Percentiles rank a stretch among this genome's conserved stretches.
phyloP scores from a whole-genome alignment of 2,797 vertebrate species.

The Semaprochilodus insignis region DNA sequence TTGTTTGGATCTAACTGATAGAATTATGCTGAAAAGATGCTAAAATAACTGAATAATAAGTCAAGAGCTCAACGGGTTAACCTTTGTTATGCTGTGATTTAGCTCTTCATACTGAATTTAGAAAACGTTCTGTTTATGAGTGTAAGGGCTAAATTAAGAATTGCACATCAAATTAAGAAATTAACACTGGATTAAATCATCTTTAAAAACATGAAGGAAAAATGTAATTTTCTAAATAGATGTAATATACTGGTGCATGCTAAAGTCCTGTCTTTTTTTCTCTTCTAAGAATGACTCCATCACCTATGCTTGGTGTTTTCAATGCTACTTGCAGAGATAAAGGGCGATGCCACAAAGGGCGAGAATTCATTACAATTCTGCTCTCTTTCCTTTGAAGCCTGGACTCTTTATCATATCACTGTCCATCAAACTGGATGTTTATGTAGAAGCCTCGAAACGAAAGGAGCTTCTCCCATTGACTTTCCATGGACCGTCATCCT shows the following conservation, averaged over 20 bases:
- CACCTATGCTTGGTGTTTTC: conserved; percentile 13
- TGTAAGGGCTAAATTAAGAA: conserved; percentile 5
- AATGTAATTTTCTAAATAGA: background rate
- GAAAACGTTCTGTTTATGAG: background rate
- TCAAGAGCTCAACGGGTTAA: background rate
- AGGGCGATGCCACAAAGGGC: conserved; percentile 26
- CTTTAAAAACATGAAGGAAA: background rate
- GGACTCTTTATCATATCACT: conserved; percentile 33
- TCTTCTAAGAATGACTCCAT: background rate
- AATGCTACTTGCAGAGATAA: conserved; percentile 28
- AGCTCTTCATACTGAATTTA: background rate
- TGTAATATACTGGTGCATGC: conserved; percentile 11
- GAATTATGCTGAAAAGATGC: too few relatives aligned
- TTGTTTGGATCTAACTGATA: background rate
- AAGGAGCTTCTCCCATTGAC: conserved; percentile 36
- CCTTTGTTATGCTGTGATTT: background rate
- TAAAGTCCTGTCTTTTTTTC: background rate
- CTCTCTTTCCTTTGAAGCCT: conserved; percentile 36
- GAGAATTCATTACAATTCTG: conserved; percentile 31
- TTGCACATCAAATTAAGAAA: background rate
- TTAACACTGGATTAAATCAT: background rate
- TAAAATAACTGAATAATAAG: too few relatives aligned
- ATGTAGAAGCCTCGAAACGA: conserved; percentile 54
- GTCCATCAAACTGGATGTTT: conserved; percentile 65
- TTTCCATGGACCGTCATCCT: background rate